Conservation (phyloP, 2,113 vertebrate species). For the Pholis gunnellus region DNA sequence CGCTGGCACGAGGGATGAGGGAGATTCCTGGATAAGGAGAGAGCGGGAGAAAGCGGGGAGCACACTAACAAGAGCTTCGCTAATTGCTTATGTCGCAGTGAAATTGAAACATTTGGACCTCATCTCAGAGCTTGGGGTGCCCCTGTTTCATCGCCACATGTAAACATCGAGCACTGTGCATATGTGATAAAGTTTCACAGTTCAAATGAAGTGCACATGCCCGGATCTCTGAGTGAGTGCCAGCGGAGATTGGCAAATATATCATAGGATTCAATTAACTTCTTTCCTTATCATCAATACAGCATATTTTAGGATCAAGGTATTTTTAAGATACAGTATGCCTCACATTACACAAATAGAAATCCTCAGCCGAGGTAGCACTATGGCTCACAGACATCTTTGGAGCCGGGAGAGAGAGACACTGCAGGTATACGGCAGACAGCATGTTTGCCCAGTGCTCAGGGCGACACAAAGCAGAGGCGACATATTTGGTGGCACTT, state of each 20-base stretch:
- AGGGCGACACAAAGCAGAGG: constrained; percentile 44
- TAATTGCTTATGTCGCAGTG: constrained; percentile 63
- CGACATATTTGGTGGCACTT: constrained; percentile 53
- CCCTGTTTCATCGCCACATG: constrained; percentile 56
- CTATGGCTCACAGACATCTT: constrained; percentile 14
- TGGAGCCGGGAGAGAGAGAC: constrained; percentile 13
- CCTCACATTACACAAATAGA: constrained; percentile 45
- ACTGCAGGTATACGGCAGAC: constrained; percentile 33
- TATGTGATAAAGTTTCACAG: constrained; percentile 67
- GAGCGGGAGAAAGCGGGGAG: constrained; percentile 6
- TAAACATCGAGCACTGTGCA: constrained; percentile 64
- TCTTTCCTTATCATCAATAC: constrained; percentile 62
- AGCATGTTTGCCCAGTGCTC: constrained; percentile 50
- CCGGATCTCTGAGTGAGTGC: constrained; percentile 47
- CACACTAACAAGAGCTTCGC: constrained; percentile 46
- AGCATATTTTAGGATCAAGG: constrained; percentile 63
- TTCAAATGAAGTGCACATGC: constrained; percentile 56
- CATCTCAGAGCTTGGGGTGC: constrained; percentile 55
- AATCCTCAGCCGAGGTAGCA: constrained; percentile 24
- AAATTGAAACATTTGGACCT: constrained; percentile 65
- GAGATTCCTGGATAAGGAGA: constrained; percentile 55
- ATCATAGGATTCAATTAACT: constrained; percentile 67
- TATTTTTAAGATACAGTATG: constrained; percentile 38
- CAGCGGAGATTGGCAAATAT: constrained; percentile 59
- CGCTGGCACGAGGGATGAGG: constrained; percentile 42